Evolutionary conservation across 2,888 invertebrate genomes (phyloP), one percentile per base, ranked within the genome.

Genomic region (Hermaeophaga mercurialis): DNA sequence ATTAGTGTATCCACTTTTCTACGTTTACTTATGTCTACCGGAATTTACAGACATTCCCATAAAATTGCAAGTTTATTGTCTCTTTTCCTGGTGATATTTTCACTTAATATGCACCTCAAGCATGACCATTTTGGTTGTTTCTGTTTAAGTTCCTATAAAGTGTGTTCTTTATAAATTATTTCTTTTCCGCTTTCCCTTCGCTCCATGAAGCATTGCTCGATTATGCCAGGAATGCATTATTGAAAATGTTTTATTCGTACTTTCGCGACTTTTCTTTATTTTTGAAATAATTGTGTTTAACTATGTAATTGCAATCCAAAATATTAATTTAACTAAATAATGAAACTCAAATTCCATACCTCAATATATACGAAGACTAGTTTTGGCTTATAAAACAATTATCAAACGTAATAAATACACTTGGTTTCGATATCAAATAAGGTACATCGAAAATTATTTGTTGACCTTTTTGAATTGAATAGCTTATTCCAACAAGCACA

Each of bases 41-140:
- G 58, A 58, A 58, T 58, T 54, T 54, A 54, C 50, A 54, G 58
- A 58, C 54, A 46, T 54, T 9, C 26, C 55, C 58, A 54, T 58
- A 54, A 58, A 58, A 58, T 58, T 28, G 50, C 33, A 22, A 58
- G 39, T 58, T 58, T 54, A 58, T 54, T 58, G 58, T 58, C 58
- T 36, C 58, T 38, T 46, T 46, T 54, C 46, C 49, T 41, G 46
- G 53, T 54, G 48, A 54, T 58, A 58, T 54, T 54, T 58, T 49
- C 50, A 50, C 50, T 58, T 58, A 50, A 58, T 54, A 58, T 54
- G 54, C 54, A 41, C 46, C 58, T 54, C 58, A 50, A 54, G 54
- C 58, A 44, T 45, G 38, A 36, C 45, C 44, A 49, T 58, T 49
- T 54, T 46, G 50, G 48, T 50, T 46, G 58, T 43, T 53, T 58